Conservation (phyloP, 2,888 invertebrate species). For the Amphimallon solstitiale region DNA sequence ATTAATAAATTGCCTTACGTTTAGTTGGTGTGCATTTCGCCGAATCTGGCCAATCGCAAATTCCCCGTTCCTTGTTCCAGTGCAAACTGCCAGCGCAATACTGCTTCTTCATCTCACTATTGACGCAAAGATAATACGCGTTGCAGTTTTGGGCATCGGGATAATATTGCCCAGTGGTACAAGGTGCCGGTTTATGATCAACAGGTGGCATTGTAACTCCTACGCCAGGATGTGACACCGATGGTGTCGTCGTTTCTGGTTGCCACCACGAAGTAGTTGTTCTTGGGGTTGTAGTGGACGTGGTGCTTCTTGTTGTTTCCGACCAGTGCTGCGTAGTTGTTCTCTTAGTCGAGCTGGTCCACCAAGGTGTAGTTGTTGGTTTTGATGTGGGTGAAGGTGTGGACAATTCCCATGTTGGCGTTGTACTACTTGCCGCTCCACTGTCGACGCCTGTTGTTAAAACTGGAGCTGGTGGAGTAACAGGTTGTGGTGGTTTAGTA, state of each 20-base stretch:
- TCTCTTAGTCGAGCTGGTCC: constrained; percentile 48
- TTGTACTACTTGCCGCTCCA: constrained; percentile 56
- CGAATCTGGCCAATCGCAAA: constrained; percentile 84
- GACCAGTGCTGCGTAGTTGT: too few relatives aligned
- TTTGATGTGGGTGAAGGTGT: constrained; percentile 52
- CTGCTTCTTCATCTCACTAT: constrained; percentile 76
- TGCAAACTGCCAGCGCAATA: constrained; percentile 83
- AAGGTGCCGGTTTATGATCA: constrained; percentile 58
- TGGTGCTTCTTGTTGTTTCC: constrained; percentile 3
- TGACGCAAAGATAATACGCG: constrained; percentile 80
- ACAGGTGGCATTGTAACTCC: constrained; percentile 63
- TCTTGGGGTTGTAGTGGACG: constrained; percentile 35
- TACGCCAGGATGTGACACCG: constrained; percentile 63
- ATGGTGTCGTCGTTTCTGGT: constrained; percentile 49
- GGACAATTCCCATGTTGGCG: constrained; percentile 39
- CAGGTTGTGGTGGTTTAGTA: constrained; percentile 75
- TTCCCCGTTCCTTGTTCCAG: constrained; percentile 74
- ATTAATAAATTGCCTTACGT: constrained; percentile 50
- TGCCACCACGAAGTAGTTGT: constrained; percentile 37
- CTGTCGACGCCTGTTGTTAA: constrained; percentile 76
- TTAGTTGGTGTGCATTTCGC: constrained; percentile 70
- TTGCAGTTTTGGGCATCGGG: constrained; percentile 77
- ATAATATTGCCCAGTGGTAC: constrained; percentile 64
- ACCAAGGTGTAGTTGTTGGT: constrained; percentile 52
- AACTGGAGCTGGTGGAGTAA: constrained; percentile 80